phyloP scores from a whole-genome alignment of 2,797 vertebrate species.

The Spheniscus humboldti region DNA sequence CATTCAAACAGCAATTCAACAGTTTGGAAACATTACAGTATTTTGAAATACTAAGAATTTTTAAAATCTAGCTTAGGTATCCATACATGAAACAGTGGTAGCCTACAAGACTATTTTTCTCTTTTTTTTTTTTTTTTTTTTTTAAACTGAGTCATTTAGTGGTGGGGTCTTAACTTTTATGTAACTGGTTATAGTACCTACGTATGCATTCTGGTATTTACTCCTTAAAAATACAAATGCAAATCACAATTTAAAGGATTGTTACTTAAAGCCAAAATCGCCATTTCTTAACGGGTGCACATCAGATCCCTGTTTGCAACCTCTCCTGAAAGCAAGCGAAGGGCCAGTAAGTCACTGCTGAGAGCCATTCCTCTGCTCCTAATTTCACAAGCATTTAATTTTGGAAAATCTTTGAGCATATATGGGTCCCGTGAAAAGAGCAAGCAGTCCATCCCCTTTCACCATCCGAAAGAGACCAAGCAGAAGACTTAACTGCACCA shows the following conservation, averaged over 20 bases:
- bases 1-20: neutral
- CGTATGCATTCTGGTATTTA: neutral
- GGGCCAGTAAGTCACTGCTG: neutral
- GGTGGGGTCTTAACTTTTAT: neutral
- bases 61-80: neutral
- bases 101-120: neutral
- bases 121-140: neutral
- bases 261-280: neutral
- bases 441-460: neutral
- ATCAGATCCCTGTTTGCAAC: neutral
- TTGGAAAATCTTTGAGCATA: neutral
- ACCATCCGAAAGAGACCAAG: accelerated
- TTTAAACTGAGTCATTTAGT: neutral
- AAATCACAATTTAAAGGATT: neutral
- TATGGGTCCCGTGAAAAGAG: neutral
- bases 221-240: neutral
- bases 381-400: neutral
- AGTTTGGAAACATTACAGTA: neutral
- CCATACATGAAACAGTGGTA: neutral
- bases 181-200: neutral
- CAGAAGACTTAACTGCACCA: accelerated
- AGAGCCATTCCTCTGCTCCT: neutral
- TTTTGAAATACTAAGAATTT: neutral
- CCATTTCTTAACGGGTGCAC: neutral
- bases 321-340: neutral